A percentile compares a stretch with the other conserved stretches of the same genome.
phyloP scores from a whole-genome alignment of 1,140 invertebrate genomes.

The Drosophila subpulchrella region DNA sequence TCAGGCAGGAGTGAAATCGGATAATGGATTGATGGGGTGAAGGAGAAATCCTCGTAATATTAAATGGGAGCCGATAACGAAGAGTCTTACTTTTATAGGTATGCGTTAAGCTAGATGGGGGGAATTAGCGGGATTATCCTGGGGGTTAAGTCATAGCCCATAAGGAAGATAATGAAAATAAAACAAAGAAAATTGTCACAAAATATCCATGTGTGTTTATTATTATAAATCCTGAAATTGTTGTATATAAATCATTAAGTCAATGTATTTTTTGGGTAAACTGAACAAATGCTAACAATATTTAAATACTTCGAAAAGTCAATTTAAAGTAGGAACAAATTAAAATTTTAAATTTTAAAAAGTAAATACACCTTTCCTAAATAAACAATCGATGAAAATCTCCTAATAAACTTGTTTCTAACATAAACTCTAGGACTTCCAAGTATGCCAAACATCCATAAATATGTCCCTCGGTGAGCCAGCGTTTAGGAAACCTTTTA shows the following conservation, averaged over 20 bases:
- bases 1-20: slow-evolving; percentile 11
- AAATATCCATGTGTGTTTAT: not conserved
- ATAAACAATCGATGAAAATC: slow-evolving; percentile 22
- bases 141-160: not conserved
- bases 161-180: not conserved
- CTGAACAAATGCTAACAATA: too few species aligned
- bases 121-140: slow-evolving; percentile 6
- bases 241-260: too few species aligned
- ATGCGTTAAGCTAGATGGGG: slow-evolving; percentile 14
- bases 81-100: slow-evolving; percentile 41
- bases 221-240: not conserved
- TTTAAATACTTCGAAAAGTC: too few species aligned
- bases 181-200: not conserved
- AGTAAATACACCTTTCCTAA: not conserved
- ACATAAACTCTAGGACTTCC: slow-evolving; percentile 5
- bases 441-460: slow-evolving; percentile 43
- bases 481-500: slow-evolving; percentile 39
- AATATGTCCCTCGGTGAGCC: slow-evolving; percentile 36
- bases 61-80: slow-evolving; percentile 35
- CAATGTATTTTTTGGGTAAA: too few species aligned
- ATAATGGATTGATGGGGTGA: slow-evolving; percentile 42
- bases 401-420: slow-evolving; percentile 31
- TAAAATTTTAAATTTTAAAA: not conserved
- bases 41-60: slow-evolving; percentile 41
- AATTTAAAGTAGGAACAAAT: too few species aligned